Conservation (phyloP, 2,797 vertebrate genomes). For the Myotis pilosus region DNA sequence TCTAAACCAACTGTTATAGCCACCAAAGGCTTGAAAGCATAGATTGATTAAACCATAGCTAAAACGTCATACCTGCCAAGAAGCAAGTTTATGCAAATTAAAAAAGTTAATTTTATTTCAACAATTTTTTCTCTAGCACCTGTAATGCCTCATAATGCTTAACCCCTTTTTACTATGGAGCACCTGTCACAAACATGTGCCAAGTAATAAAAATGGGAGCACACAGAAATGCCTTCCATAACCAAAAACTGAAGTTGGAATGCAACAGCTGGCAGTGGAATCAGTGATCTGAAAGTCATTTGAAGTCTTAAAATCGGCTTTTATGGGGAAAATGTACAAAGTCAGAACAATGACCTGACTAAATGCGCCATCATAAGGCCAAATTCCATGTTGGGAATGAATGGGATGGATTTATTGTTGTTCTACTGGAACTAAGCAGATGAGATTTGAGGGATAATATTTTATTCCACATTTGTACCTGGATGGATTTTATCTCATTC, state of each 20-base stretch:
- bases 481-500: background rate
- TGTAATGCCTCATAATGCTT: conserved; percentile 5
- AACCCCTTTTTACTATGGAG: conserved; percentile 11
- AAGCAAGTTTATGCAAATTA: conserved; percentile 53
- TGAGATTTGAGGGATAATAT: background rate
- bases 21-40: background rate
- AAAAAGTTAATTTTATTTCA: conserved; percentile 21
- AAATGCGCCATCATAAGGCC: background rate
- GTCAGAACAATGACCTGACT: conserved; percentile 41
- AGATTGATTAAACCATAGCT: conserved; percentile 27
- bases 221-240: conserved; percentile 21
- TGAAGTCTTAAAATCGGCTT: conserved; percentile 66
- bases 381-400: background rate
- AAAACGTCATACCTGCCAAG: conserved; percentile 53
- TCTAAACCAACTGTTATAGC: conserved; percentile 52
- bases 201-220: conserved; percentile 61
- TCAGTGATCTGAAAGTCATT: conserved; percentile 61
- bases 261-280: conserved; percentile 60
- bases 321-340: background rate
- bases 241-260: conserved; percentile 56
- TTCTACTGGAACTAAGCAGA: background rate
- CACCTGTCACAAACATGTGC: conserved; percentile 68
- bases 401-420: background rate
- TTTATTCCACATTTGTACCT: background rate
- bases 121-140: background rate